phyloP scores from a whole-genome alignment of 2,888 invertebrate genomes.

The Caenorhabditis japonica region DNA sequence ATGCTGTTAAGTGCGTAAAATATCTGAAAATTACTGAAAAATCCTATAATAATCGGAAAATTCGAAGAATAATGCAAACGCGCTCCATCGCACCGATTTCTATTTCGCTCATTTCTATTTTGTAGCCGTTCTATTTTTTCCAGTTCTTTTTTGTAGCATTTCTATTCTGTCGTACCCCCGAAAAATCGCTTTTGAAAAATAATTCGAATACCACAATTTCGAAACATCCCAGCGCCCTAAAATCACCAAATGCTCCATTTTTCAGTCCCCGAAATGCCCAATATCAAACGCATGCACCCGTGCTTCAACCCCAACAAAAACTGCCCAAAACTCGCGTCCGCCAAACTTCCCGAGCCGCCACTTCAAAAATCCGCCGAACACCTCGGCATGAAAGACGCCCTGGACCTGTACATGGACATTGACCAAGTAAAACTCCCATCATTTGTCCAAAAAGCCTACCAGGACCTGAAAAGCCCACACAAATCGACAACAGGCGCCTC shows the following conservation, averaged over 20 bases:
- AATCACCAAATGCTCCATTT: background rate
- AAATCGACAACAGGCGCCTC: slow-evolving; percentile 29
- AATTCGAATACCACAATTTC: no score
- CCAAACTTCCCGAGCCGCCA: slow-evolving; percentile 29
- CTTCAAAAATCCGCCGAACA: slow-evolving; percentile 12
- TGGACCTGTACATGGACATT: slow-evolving; percentile 21
- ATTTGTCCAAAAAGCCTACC: slow-evolving; percentile 18
- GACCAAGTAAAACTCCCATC: slow-evolving; percentile 23
- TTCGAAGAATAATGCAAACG: no score
- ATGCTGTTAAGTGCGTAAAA: no score
- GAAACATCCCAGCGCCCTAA: background rate
- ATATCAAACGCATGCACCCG: slow-evolving; percentile 35
- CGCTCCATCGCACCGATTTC: no score
- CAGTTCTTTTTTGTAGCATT: no score
- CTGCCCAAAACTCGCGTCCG: slow-evolving; percentile 19
- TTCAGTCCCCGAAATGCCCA: slow-evolving; percentile 5
- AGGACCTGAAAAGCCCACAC: slow-evolving; percentile 39
- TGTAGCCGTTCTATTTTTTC: no score
- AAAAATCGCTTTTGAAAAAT: no score
- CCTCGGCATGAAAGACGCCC: slow-evolving; percentile 44
- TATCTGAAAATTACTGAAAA: no score
- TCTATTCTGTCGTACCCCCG: no score
- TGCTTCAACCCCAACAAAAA: slow-evolving; percentile 35
- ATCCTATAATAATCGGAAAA: no score
- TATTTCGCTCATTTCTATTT: no score